Evolutionary conservation across 2,113 vertebrate genomes (phyloP).

Genomic region (Channa maculata): DNA sequence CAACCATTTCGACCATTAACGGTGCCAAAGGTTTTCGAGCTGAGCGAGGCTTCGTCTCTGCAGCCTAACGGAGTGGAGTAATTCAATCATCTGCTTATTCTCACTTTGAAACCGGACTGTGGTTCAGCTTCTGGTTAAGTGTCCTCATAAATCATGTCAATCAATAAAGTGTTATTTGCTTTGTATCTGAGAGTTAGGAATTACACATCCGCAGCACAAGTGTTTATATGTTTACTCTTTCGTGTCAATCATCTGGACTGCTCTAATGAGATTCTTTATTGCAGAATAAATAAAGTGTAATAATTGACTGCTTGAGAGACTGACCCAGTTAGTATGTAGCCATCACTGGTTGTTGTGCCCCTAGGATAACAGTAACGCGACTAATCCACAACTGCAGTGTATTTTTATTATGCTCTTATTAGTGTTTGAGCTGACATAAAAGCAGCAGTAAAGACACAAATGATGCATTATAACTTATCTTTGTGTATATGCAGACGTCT

Average conservation of each 20-base stretch:
- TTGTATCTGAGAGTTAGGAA: conserved; percentile 12
- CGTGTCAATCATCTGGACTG: conserved; percentile 19
- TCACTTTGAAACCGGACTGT: conserved; percentile 27
- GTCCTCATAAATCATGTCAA: conserved; percentile 33
- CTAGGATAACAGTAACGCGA: conserved; percentile 22
- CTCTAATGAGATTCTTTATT: conserved; percentile 14
- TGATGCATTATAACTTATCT: not conserved
- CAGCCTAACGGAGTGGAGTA: conserved; percentile 35
- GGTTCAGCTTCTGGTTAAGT: conserved; percentile 27
- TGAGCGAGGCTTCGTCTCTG: conserved; percentile 18
- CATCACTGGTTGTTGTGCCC: not conserved
- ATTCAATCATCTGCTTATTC: conserved; percentile 55
- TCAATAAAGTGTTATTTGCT: conserved; percentile 21
- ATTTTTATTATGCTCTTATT: conserved; percentile 14
- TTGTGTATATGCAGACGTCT: not conserved
- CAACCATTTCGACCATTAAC: conserved; percentile 42
- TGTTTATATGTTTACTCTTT: conserved; percentile 30
- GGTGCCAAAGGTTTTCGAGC: conserved; percentile 47
- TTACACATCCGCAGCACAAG: conserved; percentile 5
- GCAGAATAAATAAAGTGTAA: conserved; percentile 20
- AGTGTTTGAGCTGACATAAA: conserved; percentile 1
- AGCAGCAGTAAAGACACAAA: conserved; percentile 3
- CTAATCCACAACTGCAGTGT: conserved; percentile 21
- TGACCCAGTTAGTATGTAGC: conserved; percentile 16
- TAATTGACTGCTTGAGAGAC: conserved; percentile 31